Base-by-base conservation (phyloP, 92 coral and sea anemone species). In the Epizoanthus ramosus region DNA sequence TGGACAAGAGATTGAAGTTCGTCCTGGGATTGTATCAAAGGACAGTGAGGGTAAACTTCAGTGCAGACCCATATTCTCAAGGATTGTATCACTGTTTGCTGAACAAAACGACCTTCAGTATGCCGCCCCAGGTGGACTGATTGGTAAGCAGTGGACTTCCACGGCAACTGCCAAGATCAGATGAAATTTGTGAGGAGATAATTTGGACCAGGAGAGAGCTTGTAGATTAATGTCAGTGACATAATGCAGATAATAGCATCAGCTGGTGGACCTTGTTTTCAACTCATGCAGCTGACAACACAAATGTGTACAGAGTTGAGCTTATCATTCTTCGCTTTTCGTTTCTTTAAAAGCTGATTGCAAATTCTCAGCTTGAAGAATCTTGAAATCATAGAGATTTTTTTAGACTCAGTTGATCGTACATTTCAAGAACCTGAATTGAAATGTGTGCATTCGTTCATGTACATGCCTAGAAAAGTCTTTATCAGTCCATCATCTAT, bases 1-100 rank as follows among this genome's bases (percentile, higher is more conserved):
- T 66, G 94, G 95, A 45, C 99, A 96, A 84, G 99, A 94, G 79
- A 96, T 96, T 72, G 99, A 96, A 74, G 99, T 96, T 13, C 86
- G 99, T 57, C 99, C 99, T 60, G 99, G 99, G 68, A 96, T 96
- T 61, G 99, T 96, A 19, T 96, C 99, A 54, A 96, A 96, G 75
- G 99, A 96, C 87, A 95, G 92, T 50, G 98, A 96, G 75, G 99
- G 99, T 59, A 96, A 96, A 86, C 90, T 96, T 45, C 94, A 86
- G 69, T 96, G 99, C 84, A 93, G 98, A 66, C 98, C 99, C 0
- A 96, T 96, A 75, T 94, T 83, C 73, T 96, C 99, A 8, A 89
- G 95, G 23, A 96, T 96, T 63, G 93, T 96, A 1, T 94, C 99
- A 15, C 91, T 96, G 73, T 96, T 96, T 90, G 99, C 99, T 45